Percentiles rank a stretch among this genome's conserved stretches.
These are phyloP conservation scores for Serilophus lunatus DNA, from an alignment of 2,113 vertebrate genomes.

Conservation along the genomic window DNA sequence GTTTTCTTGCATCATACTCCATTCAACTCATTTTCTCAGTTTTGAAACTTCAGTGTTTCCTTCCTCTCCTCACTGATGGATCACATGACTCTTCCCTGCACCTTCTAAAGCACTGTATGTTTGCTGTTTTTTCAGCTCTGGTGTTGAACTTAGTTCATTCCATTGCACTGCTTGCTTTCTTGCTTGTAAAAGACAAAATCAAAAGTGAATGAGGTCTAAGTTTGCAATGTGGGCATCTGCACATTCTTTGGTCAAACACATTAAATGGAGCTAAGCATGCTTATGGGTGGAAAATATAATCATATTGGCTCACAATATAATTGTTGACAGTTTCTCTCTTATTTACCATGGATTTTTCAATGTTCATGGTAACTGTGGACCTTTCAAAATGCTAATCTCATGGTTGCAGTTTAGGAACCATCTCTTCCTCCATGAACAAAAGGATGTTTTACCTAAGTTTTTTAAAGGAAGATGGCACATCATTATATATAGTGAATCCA, in stretches of 20 bases:
- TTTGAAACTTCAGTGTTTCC: background rate
- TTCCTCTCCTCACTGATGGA: background rate
- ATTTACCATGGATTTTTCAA: background rate
- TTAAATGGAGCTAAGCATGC: background rate
- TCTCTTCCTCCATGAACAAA: background rate
- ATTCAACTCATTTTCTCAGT: background rate
- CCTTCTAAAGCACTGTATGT: background rate
- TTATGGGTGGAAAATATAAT: background rate
- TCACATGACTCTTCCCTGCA: background rate
- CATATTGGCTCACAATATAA: background rate
- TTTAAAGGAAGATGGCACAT: background rate
- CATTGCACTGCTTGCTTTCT: background rate
- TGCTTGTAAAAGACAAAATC: background rate
- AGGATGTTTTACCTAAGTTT: background rate
- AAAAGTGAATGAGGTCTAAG: background rate
- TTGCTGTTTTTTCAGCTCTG: background rate
- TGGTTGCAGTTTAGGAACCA: background rate
- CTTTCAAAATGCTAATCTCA: background rate
- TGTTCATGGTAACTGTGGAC: background rate
- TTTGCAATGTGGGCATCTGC: background rate
- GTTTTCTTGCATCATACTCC: background rate
- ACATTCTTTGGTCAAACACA: background rate
- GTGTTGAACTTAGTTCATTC: background rate
- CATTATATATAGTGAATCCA: background rate
- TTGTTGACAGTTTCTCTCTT: background rate